Percentiles rank a stretch among this genome's conserved stretches.
Conservation (phyloP, 53 echinoderm and acorn worm genomes). For the Apostichopus leukothele region DNA sequence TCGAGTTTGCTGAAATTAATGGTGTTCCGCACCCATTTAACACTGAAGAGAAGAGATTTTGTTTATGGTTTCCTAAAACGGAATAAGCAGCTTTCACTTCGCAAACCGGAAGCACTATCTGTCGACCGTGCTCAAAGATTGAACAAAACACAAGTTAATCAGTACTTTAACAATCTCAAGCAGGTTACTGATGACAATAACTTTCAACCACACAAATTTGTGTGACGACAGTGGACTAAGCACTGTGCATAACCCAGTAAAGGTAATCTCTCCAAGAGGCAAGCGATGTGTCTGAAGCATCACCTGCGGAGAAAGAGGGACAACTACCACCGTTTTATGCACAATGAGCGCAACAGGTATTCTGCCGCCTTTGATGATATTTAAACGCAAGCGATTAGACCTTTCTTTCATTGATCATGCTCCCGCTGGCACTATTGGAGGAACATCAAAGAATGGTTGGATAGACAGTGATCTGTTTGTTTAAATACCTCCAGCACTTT, state of each 20-base stretch:
- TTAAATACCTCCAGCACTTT: background rate
- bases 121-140: background rate
- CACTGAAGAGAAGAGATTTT: background rate
- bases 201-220: background rate
- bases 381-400: background rate
- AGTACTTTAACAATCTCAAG: background rate
- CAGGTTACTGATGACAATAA: background rate
- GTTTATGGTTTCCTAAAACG: background rate
- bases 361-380: background rate
- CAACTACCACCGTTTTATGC: background rate
- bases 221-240: background rate
- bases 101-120: background rate
- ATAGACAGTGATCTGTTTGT: background rate
- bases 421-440: background rate
- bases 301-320: background rate
- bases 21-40: background rate
- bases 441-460: background rate
- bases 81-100: background rate
- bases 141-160: background rate
- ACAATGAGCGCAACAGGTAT: background rate
- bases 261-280: background rate
- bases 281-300: background rate
- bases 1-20: background rate
- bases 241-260: background rate
- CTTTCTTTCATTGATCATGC: background rate